Conservation (phyloP, 2,888 invertebrate species). For the Prenolepis imparis region DNA sequence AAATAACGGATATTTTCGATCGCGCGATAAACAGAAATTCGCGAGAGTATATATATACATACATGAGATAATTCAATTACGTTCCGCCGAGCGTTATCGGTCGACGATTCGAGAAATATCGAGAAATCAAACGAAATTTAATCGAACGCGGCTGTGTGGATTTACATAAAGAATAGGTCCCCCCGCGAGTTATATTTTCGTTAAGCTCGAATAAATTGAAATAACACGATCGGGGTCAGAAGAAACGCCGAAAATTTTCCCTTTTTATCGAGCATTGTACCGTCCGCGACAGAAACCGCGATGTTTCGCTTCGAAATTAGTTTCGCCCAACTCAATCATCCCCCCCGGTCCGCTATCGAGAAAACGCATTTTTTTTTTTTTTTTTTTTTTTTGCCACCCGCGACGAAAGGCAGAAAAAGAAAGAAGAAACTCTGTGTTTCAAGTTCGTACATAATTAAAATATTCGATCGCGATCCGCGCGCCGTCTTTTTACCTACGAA, state of each 20-base stretch:
- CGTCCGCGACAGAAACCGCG: conserved; percentile 38
- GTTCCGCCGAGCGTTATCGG: neutral
- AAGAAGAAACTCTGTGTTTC: conserved; percentile 28
- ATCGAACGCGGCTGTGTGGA: neutral
- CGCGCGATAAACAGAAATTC: conserved; percentile 39
- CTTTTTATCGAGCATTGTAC: conserved; percentile 31
- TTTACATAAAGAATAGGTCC: conserved; percentile 17
- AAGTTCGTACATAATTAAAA: conserved; percentile 52
- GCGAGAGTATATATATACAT: neutral
- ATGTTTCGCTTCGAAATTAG: conserved; percentile 51
- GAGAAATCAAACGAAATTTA: conserved; percentile 29
- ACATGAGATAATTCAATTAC: conserved; percentile 44
- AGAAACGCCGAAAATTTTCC: conserved; percentile 32
- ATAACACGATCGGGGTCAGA: conserved; percentile 30
- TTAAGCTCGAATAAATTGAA: conserved; percentile 46
- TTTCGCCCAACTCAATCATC: conserved; percentile 34
- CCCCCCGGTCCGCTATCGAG: conserved; percentile 34
- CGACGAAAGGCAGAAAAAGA: neutral
- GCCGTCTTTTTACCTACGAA: conserved; percentile 40
- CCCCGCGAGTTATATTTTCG: conserved; percentile 16
- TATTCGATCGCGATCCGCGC: conserved; percentile 28
- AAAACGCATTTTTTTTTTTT: conserved; percentile 28
- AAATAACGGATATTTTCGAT: conserved; percentile 18
- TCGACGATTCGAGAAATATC: neutral
- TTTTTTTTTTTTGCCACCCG: too few species aligned